phyloP scores from a whole-genome alignment of 2,797 vertebrate species.

The Hirundo rustica region DNA sequence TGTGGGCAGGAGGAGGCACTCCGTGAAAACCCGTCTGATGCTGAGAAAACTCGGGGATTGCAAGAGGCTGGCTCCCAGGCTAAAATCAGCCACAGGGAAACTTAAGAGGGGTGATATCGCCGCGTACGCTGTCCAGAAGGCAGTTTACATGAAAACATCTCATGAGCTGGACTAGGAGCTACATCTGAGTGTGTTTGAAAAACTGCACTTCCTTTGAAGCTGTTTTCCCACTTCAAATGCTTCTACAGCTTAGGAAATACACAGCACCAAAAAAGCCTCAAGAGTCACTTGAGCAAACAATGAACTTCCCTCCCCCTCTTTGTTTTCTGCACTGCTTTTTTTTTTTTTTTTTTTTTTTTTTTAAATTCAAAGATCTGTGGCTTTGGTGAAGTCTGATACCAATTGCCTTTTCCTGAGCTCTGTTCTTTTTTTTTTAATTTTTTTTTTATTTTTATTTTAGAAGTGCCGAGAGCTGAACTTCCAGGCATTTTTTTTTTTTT shows the following conservation, averaged over 20 bases:
- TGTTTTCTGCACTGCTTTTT: neutral
- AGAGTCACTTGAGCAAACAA: neutral
- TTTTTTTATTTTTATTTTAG: neutral
- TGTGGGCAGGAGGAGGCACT: conserved; percentile 20
- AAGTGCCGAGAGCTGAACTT: neutral
- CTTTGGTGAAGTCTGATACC: neutral
- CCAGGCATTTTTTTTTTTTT: neutral
- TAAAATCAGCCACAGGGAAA: neutral
- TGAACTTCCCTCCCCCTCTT: accelerated
- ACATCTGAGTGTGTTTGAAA: neutral
- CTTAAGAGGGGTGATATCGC: neutral
- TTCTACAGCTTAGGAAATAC: neutral
- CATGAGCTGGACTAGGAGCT: neutral
- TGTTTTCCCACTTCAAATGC: neutral
- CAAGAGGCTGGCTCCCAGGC: neutral
- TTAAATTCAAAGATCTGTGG: neutral
- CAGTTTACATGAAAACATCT: neutral
- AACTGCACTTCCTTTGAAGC: neutral
- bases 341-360: neutral
- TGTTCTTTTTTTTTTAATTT: neutral
- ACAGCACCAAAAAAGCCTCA: neutral
- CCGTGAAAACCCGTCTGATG: neutral
- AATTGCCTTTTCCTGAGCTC: neutral
- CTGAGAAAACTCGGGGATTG: neutral
- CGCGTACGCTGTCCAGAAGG: neutral